Evolutionary conservation across 2,888 invertebrate genomes (phyloP).

Genomic region (Ichneumoninae sp.): DNA sequence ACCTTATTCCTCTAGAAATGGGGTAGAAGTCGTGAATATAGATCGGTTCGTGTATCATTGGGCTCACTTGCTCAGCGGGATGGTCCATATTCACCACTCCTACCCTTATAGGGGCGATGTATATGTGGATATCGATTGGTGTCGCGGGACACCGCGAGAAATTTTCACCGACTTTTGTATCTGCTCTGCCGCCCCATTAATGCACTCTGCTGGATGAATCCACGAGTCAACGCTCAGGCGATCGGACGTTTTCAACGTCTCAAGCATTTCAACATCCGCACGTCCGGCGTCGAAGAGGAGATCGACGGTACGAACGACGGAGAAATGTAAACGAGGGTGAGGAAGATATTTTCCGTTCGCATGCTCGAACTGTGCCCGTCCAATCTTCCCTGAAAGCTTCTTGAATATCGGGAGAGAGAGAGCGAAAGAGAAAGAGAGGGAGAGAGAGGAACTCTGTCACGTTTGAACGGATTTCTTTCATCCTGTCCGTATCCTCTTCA

Average conservation of each 20-base stretch:
- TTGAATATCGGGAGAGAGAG: constrained; percentile 52
- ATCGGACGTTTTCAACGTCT: constrained; percentile 39
- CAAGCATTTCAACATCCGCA: constrained; percentile 40
- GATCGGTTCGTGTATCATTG: too few species aligned
- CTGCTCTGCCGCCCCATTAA: constrained; percentile 25
- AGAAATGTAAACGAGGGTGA: constrained; percentile 16
- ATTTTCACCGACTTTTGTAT: constrained; percentile 38
- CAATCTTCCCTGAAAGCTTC: constrained; percentile 63
- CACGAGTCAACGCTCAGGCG: constrained; percentile 43
- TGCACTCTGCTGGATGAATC: constrained; percentile 34
- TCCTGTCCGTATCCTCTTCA: constrained; percentile 15
- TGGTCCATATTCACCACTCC: neutral
- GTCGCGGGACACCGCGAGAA: constrained; percentile 6
- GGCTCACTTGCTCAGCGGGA: too few species aligned
- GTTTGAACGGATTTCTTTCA: constrained; percentile 44
- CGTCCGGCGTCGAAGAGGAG: constrained; percentile 46
- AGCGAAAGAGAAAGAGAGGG: neutral
- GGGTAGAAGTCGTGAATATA: too few species aligned
- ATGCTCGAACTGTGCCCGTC: constrained; percentile 47
- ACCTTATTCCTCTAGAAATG: too few species aligned
- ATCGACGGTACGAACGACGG: constrained; percentile 30
- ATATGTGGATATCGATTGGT: constrained; percentile 22
- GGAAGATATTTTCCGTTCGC: constrained; percentile 12
- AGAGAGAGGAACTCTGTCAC: constrained; percentile 48
- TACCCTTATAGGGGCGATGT: neutral